Base-by-base conservation (phyloP, 2,113 vertebrate species). In the Hyperoodon ampullatus region DNA sequence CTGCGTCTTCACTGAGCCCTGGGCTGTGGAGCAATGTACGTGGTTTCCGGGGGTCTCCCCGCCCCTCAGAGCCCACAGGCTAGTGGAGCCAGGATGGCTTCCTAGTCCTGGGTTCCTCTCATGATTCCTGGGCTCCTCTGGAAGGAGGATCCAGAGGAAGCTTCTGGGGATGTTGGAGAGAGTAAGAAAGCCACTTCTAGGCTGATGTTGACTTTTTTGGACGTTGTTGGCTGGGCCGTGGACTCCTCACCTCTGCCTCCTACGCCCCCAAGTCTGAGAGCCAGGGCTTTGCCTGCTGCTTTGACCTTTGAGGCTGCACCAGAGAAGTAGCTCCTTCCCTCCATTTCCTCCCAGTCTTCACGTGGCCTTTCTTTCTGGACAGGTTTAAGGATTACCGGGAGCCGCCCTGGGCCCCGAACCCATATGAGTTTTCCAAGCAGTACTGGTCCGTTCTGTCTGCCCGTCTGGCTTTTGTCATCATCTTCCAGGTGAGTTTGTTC, bases 321-420 rank as follows among this genome's bases (percentile, higher is more conserved):
- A 47, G 55, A 71, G 53, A 77, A 28, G 8, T 18, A 15, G 8
- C 35, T 11, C 1, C 6, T 74, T 35, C 28, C 18, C 33, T 35
- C 35, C 8, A 0, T 70, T 6, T 50, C 39, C 13, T 50, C 80
- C 77, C 65, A 3, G 1, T 75, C 55, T 44, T 83, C 92, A 90
- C 5, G 15, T 53, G 0, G 4, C 15, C 8, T 94, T 94, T 97
- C 80, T 98, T 35, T 97, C 74, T 77, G 33, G 47, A 65, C 98
- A 99, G 99, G 98, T 99, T 99, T 98, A 99, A 99, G 96, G 99
- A 99, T 98, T 99, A 99, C 98, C 99, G 99, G 98, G 99, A 99
- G 93, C 99, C 99, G 1, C 99, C 99, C 0, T 99, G 99, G 99
- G 99, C 99, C 11, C 97, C 97, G 0, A 99, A 99, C 77, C 98